Evolutionary conservation across 2,797 vertebrate species (phyloP).

Genomic region (Pseudomugil tenellus): DNA sequence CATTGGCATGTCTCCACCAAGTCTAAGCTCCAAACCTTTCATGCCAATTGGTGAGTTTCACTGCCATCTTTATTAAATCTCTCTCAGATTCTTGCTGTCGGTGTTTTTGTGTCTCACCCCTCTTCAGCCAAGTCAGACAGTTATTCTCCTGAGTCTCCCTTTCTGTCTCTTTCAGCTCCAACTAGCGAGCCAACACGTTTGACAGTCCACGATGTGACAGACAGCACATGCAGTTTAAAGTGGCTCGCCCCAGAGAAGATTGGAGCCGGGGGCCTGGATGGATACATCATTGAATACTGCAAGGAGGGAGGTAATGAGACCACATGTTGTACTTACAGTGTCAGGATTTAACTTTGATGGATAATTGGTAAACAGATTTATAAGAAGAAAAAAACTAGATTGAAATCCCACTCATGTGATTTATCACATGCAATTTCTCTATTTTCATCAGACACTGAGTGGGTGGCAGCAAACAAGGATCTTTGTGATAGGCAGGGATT

Average conservation of each 20-base stretch:
- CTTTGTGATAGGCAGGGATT: constrained; percentile 85
- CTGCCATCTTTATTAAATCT: neutral
- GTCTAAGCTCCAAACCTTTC: constrained; percentile 89
- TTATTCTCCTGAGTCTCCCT: constrained; percentile 24
- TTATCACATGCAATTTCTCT: constrained; percentile 35
- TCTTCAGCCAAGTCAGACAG: neutral
- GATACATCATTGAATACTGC: constrained; percentile 91
- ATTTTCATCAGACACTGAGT: constrained; percentile 82
- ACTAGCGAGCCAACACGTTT: constrained; percentile 89
- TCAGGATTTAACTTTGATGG: neutral
- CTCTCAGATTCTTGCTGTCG: constrained; percentile 9
- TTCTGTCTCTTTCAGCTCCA: constrained; percentile 76
- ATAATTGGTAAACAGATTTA: constrained; percentile 2
- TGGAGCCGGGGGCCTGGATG: constrained; percentile 90
- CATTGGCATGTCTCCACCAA: constrained; percentile 89
- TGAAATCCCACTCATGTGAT: constrained; percentile 25
- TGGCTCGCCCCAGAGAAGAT: constrained; percentile 89
- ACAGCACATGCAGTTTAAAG: constrained; percentile 88
- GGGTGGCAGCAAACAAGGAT: constrained; percentile 85
- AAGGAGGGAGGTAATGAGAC: constrained; percentile 87
- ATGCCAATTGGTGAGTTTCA: constrained; percentile 90
- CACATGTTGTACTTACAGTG: neutral
- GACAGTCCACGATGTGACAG: constrained; percentile 87
- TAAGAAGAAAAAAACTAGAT: constrained; percentile 13
- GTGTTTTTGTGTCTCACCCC: constrained; percentile 5